Conservation (phyloP, 1,140 invertebrate genomes). For the Drosophila nikananu region DNA sequence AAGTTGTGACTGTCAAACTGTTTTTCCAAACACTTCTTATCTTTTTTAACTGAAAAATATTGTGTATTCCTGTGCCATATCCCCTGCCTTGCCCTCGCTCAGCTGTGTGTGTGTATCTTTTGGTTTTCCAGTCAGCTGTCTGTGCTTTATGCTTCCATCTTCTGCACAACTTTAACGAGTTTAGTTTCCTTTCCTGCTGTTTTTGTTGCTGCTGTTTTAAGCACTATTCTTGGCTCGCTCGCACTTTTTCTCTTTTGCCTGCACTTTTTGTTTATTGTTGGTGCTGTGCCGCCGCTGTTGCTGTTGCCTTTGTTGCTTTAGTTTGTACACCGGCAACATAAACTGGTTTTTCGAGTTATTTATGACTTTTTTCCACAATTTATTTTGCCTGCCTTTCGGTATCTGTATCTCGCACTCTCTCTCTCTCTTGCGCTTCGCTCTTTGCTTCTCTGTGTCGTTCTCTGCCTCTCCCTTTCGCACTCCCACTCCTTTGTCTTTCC, state of each 20-base stretch:
- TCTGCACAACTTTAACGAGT: constrained; percentile 77
- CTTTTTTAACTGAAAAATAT: constrained; percentile 38
- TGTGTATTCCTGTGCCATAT: constrained; percentile 7
- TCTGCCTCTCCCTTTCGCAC: constrained; percentile 21
- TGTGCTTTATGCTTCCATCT: constrained; percentile 65
- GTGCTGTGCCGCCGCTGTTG: constrained; percentile 37
- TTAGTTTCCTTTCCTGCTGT: constrained; percentile 46
- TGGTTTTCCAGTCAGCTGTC: constrained; percentile 74
- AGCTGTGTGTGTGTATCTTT: constrained; percentile 68
- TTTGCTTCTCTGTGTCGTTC: constrained; percentile 11
- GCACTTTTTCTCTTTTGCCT: constrained; percentile 58
- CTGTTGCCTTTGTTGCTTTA: constrained; percentile 34
- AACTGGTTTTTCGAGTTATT: constrained; percentile 84
- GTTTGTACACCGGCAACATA: constrained; percentile 81
- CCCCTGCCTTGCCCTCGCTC: constrained; percentile 28
- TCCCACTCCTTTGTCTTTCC: constrained; percentile 50
- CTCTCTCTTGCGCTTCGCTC: constrained; percentile 14
- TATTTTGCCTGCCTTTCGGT: constrained; percentile 71
- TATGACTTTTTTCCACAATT: constrained; percentile 80
- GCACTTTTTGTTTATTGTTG: constrained; percentile 75
- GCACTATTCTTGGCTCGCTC: constrained; percentile 72
- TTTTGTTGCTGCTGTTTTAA: constrained; percentile 43
- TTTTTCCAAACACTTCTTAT: constrained; percentile 41
- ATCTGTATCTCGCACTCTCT: constrained; percentile 51
- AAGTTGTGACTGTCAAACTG: constrained; percentile 47